Base-by-base conservation (phyloP, 2,888 invertebrate species). In the Parnassius smintheus region DNA sequence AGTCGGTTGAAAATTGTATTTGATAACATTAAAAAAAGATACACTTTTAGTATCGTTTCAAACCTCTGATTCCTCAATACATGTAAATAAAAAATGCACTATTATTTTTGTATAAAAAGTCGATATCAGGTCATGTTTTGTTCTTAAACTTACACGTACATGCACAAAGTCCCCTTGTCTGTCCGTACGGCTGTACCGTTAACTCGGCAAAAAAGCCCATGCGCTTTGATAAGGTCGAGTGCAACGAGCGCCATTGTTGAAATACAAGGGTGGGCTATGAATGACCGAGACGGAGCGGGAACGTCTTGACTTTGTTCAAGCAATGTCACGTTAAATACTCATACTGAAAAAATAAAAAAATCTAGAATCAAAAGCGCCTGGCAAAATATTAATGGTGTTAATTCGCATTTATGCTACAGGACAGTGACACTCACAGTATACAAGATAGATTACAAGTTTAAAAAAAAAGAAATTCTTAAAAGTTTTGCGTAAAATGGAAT, bases 201-300 rank as follows among this genome's bases (percentile, higher is more conserved):
- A 70, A 61, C 61, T 53, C 58, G 58, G 56, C 64, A 65, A 68
- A 70, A 71, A 70, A 66, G 64, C 61, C 62, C 60, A 9, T 22
- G 18, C 64, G 59, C 60, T 60, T 56, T 64, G 67, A 69, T 69
- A 71, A 71, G 66, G 66, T 57, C 60, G 62, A 64, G 56, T 68
- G 70, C 69, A 70, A 67, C 60, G 62, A 58, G 59, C 54, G 12
- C 59, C 56, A 63, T 63, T 63, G 63, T 63, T 56, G 41, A 22
- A 51, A 56, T 55, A 63, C 55, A 59, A 59, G 59, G 63, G 63
- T 63, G 51, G 55, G 53, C 53, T n/a, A 51, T 63, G 63, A 63
- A 63, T 63, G 59, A 51, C 58, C 62, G 51, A 62, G 58, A 59
- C 45, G 55, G 60, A 55, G 54, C 52, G 51, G 61, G 56, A 52